Evolutionary conservation across 2,888 invertebrate genomes (phyloP), one percentile per base, ranked within the genome.

Genomic region (Mesorhabditis belari): DNA sequence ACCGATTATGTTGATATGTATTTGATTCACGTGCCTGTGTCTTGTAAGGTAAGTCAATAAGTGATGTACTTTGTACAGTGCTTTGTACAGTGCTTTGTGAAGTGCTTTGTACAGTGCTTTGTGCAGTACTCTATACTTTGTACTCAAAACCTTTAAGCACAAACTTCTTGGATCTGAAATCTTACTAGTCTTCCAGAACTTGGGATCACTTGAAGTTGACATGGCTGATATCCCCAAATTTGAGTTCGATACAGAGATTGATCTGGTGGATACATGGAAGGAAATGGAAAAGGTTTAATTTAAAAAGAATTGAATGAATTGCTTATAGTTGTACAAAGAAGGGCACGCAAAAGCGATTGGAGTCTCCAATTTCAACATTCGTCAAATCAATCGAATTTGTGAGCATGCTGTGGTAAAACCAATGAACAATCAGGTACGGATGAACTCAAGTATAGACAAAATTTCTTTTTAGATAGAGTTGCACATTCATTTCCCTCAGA

Each of bases 401-500:
- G 64, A 69, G 49, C 61, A 64, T 2, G 72, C 67, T 9, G 61
- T 57, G 4, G 60, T 76, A 35, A 67, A 75, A 27, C 77, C 75
- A 5, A 62, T 66, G 19, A 73, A 69, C 35, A 57, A 72, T 3
- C 77, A 76, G 70, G 73, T 71, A 27, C 4, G 21, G 26, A 17
- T n/a, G 17, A 23, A n/a, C 5, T 21, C n/a, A 23, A 50, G 5
- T 28, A 62, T 21, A 26, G 25, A 3, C 23, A 24, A n/a, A 26
- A 49, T 6, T 4, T 35, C 21, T 12, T 35, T 71, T 27, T 65
- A 88, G 85, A 85, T 91, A 57, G 91, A 92, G 81, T 83, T 89
- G 27, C 90, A 91, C 77, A 85, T 88, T 25, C 87, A 90, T 71
- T 87, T 88, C 74, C 90, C 90, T 81, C 89, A 90, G 81, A 82